phyloP scores from a whole-genome alignment of 1,140 invertebrate species.

The Drosophila busckii region DNA sequence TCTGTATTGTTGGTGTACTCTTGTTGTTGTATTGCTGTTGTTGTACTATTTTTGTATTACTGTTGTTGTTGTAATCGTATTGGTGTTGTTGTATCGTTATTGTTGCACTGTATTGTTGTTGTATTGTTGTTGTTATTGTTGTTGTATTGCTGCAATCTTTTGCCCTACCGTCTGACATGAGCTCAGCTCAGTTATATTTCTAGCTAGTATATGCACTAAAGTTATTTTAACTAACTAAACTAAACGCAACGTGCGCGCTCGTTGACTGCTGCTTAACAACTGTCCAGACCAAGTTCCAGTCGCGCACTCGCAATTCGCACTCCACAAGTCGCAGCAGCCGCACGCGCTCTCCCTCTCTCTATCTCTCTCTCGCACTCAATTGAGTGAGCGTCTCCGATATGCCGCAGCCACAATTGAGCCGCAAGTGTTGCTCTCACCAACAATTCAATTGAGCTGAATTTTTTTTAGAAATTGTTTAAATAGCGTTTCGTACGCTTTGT shows the following conservation, averaged over 20 bases:
- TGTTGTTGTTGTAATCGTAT: neutral
- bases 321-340: too few species aligned
- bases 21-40: neutral
- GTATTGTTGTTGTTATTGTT: constrained; percentile 1
- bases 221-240: neutral
- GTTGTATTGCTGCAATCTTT: too few species aligned
- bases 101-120: neutral
- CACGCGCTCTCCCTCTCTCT: constrained; percentile 10
- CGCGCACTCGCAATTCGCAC: constrained; percentile 17
- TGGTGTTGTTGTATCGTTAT: neutral
- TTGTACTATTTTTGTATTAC: neutral
- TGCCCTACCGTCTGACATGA: constrained; percentile 7
- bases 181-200: too few species aligned
- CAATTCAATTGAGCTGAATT: constrained; percentile 30
- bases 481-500: constrained; percentile 38
- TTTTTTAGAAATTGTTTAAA: constrained; percentile 12
- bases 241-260: constrained; percentile 12
- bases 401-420: constrained; percentile 9
- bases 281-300: constrained; percentile 25
- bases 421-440: too few species aligned
- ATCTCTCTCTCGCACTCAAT: constrained; percentile 15
- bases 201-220: neutral
- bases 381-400: constrained; percentile 21
- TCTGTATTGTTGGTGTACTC: neutral
- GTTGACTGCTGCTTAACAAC: constrained; percentile 20